A percentile compares a stretch with the other conserved stretches of the same genome.
These are phyloP conservation scores for Varecia variegata DNA, from an alignment of 2,797 vertebrate species.

Conservation along the genomic window DNA sequence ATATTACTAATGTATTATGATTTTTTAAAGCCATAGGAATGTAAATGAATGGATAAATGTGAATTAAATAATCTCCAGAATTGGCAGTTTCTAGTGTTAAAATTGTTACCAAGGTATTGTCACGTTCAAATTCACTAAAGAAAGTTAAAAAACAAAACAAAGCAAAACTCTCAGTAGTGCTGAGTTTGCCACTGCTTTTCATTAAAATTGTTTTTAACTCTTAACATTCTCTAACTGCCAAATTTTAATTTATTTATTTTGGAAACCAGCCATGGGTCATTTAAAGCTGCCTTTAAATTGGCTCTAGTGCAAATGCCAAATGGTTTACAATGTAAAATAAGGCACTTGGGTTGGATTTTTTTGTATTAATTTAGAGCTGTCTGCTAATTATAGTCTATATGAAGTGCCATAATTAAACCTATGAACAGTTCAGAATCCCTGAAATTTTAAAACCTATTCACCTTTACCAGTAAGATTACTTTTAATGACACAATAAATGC, in stretches of 20 bases:
- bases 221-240: slow-evolving; percentile 55
- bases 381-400: slow-evolving; percentile 63
- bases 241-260: slow-evolving; percentile 72
- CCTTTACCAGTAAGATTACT: neutral
- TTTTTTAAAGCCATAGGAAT: neutral
- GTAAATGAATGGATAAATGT: neutral
- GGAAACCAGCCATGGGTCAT: slow-evolving; percentile 55
- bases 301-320: slow-evolving; percentile 40
- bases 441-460: slow-evolving; percentile 37
- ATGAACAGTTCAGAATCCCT: slow-evolving; percentile 48
- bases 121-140: neutral
- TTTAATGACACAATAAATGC: slow-evolving; percentile 15
- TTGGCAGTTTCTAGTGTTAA: neutral
- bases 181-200: slow-evolving; percentile 54
- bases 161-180: neutral
- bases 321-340: slow-evolving; percentile 48
- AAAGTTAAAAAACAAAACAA: neutral
- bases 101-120: neutral
- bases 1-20: neutral
- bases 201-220: slow-evolving; percentile 75
- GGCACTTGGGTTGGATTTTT: slow-evolving; percentile 28
- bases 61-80: neutral
- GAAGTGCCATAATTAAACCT: slow-evolving; percentile 57
- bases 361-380: slow-evolving; percentile 70
- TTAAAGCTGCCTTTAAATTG: slow-evolving; percentile 65